Evolutionary conservation across 2,888 invertebrate genomes (phyloP), one percentile per base, ranked within the genome.

Genomic region (Toxonevra muliebris): DNA sequence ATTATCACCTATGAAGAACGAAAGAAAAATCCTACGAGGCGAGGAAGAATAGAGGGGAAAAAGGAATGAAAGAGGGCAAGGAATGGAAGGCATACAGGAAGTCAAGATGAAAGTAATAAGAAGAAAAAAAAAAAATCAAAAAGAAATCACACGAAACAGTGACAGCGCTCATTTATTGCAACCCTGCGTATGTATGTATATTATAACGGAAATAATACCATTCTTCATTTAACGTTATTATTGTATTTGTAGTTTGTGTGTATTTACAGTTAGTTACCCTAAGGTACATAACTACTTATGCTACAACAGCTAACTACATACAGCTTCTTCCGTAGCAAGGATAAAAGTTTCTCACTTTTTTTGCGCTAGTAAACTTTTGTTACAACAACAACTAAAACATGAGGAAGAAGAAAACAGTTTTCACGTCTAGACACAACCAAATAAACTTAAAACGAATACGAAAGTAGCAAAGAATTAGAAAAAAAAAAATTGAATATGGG

Each of bases 181-280:
- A 30, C 30, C 30, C 30, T 30, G 30, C 41, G 19, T 20, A n/a
- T 40, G 48, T 48, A 19, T 20, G 48, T 50, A 62, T 52, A 61
- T 54, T 61, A 30, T 55, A 66, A 59, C 70, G 68, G 62, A 69
- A 71, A 67, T 72, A 65, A 74, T 71, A 72, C 71, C 71, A 71
- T 61, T 67, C 69, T 68, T 72, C 72, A 74, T 71, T 73, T 73
- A 69, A 71, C 70, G 69, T 73, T 73, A 74, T 71, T 65, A 59
- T 42, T 71, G 71, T 75, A 73, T 76, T 78, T 76, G 73, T 77
- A 77, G 74, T 77, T 74, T 69, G 30, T 73, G 4, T 57, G 41
- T 41, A 73, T 71, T 74, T 75, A 70, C 71, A 70, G 73, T 71
- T 65, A 54, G 17, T 61, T 48, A 30, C 20, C 55, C 50, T 13